phyloP scores from a whole-genome alignment of 2,797 vertebrate species.

The Galaxias olidus region DNA sequence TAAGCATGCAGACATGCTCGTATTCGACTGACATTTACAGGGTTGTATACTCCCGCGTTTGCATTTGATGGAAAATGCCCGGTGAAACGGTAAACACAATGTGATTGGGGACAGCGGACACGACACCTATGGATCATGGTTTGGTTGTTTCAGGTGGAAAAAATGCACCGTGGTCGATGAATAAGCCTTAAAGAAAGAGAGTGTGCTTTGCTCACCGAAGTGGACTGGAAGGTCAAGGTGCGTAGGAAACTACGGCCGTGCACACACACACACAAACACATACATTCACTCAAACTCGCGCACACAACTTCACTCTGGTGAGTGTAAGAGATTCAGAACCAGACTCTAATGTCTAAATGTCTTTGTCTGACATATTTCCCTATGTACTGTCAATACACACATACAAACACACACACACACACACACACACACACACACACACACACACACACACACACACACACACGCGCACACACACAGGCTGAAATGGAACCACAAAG shows the following conservation, averaged over 20 bases:
- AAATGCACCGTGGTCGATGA: neutral
- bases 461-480: constrained; percentile 25
- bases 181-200: neutral
- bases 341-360: no score
- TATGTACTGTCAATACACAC: neutral
- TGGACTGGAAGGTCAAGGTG: neutral
- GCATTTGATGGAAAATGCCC: neutral
- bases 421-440: constrained; percentile 13
- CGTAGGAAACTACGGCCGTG: constrained; percentile 14
- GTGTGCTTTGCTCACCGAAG: neutral
- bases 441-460: constrained; percentile 17
- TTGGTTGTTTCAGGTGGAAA: neutral
- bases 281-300: constrained; percentile 15
- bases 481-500: constrained; percentile 9
- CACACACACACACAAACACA: constrained; percentile 17
- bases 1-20: constrained; percentile 44
- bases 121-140: neutral
- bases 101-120: neutral
- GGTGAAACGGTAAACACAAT: no score
- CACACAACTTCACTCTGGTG: no score
- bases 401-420: constrained; percentile 12
- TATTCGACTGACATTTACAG: constrained; percentile 24
- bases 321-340: no score
- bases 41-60: neutral
- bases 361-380: no score